Evolutionary conservation across 64 coral and sea anemone species (phyloP), one percentile per base, ranked within the genome.

Genomic region (Pocillopora damicornis): DNA sequence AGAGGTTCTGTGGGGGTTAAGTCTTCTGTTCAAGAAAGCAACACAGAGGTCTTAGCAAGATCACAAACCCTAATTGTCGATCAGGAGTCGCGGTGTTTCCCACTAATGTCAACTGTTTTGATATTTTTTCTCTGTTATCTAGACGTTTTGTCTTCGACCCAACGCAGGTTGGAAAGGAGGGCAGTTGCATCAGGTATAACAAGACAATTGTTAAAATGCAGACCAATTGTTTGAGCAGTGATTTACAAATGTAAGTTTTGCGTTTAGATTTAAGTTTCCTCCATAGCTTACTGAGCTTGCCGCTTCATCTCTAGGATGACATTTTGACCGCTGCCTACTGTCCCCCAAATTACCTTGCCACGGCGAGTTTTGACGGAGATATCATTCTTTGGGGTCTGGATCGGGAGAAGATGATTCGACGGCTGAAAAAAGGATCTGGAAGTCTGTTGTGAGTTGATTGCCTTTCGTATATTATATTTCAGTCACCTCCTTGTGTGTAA

Each of bases 291-390:
- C 2, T 14, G 9, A 18, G 25, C 42, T 51, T 4, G 22, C 30
- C 2, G 72, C 16, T 63, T 69, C 11, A 1, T 11, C 25, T 75
- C 45, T 42, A 98, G 96, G 96, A 98, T 85, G 96, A 98, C 56
- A 98, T 98, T 74, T 82, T 98, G 11, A 82, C 92, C 1, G 85
- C 89, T 25, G 96, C 90, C 37, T 94, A 82, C 87, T 98, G 96
- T 36, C 90, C 77, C n/a, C 96, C 96, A 17, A 94, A 98, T 59
- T 92, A 83, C 83, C 61, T 98, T 13, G 96, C 96, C 4, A 98
- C 96, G 30, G 93, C 89, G 58, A 98, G 96, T 90, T 98, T 98
- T 90, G 93, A 98, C 58, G 96, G 96, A 0, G 96, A 98, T 63
- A 87, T 98, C 60, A 98, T 95, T 71, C 88, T 98, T 13, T 98